phyloP scores from a whole-genome alignment of 2,113 vertebrate genomes.

The Capreolus pygargus region DNA sequence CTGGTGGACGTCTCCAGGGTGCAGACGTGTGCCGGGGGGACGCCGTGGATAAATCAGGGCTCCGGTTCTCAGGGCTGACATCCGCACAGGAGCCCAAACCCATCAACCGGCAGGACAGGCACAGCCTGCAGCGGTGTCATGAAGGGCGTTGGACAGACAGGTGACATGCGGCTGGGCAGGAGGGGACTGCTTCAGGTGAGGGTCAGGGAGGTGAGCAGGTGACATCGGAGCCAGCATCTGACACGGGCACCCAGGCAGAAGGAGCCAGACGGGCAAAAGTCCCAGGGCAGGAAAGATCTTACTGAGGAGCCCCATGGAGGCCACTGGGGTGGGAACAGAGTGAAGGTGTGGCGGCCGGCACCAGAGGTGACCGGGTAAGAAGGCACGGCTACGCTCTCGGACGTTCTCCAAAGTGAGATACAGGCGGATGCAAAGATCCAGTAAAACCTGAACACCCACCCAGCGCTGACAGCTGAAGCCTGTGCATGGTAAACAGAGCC shows the following conservation, averaged over 20 bases:
- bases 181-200: not conserved
- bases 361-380: not conserved
- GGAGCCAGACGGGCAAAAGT: not conserved
- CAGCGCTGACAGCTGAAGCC: not conserved
- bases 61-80: rapidly evolving
- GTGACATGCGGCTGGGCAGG: not conserved
- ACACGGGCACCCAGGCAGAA: rapidly evolving
- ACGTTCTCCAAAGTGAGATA: not conserved
- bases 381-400: not conserved
- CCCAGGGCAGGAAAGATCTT: not conserved
- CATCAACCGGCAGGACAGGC: not conserved
- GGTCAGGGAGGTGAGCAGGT: not conserved
- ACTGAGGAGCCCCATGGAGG: not conserved
- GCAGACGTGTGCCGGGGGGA: not conserved
- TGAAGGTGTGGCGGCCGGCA: rapidly evolving
- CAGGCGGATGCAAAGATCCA: not conserved
- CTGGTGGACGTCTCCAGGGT: rapidly evolving
- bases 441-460: not conserved
- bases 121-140: rapidly evolving
- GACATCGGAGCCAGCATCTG: not conserved
- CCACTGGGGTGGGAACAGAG: not conserved
- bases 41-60: rapidly evolving
- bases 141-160: not conserved
- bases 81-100: not conserved
- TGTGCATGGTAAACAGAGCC: rapidly evolving